Conservation (phyloP, 2,113 vertebrate genomes). For the cattle (Bos taurus) region ARS-UCD2.0 NC_037354.1:24844001-24844500, state of each 20-base stretch:
- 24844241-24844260: background rate
- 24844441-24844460: background rate
- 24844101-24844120: background rate
- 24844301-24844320: background rate
- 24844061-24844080: background rate
- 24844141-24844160: background rate
- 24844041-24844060: background rate
- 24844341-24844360: background rate
- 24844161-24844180: background rate
- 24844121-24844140: background rate
- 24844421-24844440: background rate
- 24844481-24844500: background rate
- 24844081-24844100: background rate
- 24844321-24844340: background rate
- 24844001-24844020: background rate
- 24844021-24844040: background rate
- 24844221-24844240: background rate
- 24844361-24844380: background rate
- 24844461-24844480: background rate
- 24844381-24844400: background rate
- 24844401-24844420: background rate
- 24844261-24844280: background rate
- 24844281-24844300: background rate
- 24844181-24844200: background rate
- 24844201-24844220: background rate